Percentiles rank a stretch among this genome's conserved stretches.
These are phyloP conservation scores for Ferdinandea cuprea DNA, from an alignment of 2,888 invertebrate species.

Conservation along the genomic window DNA sequence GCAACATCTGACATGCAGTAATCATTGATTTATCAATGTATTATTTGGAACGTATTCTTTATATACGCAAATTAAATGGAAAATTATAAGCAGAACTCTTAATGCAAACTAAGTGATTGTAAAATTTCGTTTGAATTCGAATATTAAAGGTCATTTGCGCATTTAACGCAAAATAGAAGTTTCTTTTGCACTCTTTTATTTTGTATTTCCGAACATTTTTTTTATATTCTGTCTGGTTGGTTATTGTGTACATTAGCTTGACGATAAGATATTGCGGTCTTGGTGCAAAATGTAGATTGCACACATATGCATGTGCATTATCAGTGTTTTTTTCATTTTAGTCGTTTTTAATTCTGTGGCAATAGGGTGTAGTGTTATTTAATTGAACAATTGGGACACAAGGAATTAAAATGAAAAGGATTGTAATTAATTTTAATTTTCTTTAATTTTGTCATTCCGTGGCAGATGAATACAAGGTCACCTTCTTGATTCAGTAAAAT, in stretches of 20 bases:
- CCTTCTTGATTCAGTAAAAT: no score
- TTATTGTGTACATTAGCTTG: no score
- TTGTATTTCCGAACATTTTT: no score
- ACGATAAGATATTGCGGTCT: conserved; percentile 51
- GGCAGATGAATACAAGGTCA: no score
- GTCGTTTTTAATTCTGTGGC: conserved; percentile 10
- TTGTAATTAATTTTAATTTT: no score
- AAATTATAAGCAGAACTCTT: conserved; percentile 25
- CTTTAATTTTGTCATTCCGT: no score
- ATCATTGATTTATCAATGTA: conserved; percentile 6
- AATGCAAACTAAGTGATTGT: conserved; percentile 48
- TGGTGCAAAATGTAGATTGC: conserved; percentile 34
- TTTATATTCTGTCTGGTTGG: no score
- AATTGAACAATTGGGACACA: background rate
- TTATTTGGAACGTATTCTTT: background rate
- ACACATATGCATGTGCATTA: conserved; percentile 71
- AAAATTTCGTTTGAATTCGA: conserved; percentile 27
- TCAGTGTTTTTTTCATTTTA: conserved; percentile 37
- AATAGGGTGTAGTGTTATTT: conserved; percentile 17
- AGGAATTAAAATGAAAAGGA: background rate
- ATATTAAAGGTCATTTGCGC: conserved; percentile 65
- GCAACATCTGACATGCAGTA: conserved; percentile 49
- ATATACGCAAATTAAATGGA: conserved; percentile 5
- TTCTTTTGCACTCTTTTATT: conserved; percentile 52
- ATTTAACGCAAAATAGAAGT: conserved; percentile 14